Conservation (phyloP, 2,888 invertebrate genomes). For the Stegophylla sp. region DNA sequence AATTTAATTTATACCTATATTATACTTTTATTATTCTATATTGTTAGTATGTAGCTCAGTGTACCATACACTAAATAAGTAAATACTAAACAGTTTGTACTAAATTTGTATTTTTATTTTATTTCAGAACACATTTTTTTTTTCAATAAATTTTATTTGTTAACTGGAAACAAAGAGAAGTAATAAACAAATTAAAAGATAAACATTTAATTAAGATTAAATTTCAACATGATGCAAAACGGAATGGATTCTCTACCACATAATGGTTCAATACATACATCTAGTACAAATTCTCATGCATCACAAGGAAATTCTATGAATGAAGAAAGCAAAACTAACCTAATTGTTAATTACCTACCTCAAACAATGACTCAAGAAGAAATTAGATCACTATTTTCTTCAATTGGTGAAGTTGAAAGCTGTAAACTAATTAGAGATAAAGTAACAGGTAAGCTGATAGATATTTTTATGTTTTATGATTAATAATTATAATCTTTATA, state of each 20-base stretch:
- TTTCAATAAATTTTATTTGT: slow-evolving; percentile 45
- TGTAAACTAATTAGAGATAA: slow-evolving; percentile 99
- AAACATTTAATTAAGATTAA: too few species aligned
- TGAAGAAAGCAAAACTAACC: slow-evolving; percentile 95
- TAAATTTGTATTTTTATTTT: slow-evolving; percentile 9
- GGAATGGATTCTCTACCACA: slow-evolving; percentile 82
- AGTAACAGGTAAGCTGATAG: slow-evolving; percentile 78
- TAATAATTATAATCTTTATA: background rate
- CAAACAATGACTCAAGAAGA: slow-evolving; percentile 99
- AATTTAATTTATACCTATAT: too few species aligned
- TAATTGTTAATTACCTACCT: slow-evolving; percentile 99
- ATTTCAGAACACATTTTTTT: slow-evolving; percentile 48
- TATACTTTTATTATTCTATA: too few species aligned
- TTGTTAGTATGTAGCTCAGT: too few species aligned
- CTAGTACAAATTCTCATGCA: slow-evolving; percentile 64
- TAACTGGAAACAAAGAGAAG: slow-evolving; percentile 35
- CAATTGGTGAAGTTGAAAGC: slow-evolving; percentile 98
- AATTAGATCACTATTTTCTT: slow-evolving; percentile 95
- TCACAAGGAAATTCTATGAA: slow-evolving; percentile 68
- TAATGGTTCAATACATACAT: slow-evolving; percentile 71
- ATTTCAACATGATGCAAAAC: slow-evolving; percentile 78
- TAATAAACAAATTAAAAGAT: slow-evolving; percentile 12
- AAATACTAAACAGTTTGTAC: background rate
- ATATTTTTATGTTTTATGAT: background rate
- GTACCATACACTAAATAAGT: too few species aligned